Base-by-base conservation (phyloP, 2,888 invertebrate genomes). In the Protula sp. region DNA sequence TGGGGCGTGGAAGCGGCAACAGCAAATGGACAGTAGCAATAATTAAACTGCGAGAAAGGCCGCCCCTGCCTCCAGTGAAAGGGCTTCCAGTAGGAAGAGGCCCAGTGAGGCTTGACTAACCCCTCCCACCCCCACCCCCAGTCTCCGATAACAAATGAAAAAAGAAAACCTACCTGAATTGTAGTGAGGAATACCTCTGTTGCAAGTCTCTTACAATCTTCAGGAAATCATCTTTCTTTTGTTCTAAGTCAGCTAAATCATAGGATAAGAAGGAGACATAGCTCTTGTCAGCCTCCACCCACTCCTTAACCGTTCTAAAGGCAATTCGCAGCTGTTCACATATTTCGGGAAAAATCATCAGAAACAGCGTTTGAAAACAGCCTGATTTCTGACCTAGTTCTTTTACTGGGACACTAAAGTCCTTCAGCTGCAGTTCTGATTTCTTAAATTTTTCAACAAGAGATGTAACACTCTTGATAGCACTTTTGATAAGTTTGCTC, bases 231-330 rank as follows among this genome's bases (percentile, higher is more conserved):
- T 72, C 72, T 52, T 66, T 71, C 28, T 67, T 66, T 3, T 61
- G 62, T 51, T 76, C 74, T 28, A 73, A 59, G 55, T 74, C 73
- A 3, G 60, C 62, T 26, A 74, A 66, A 56, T 76, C 75, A 60
- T 73, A 73, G 55, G 70, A 68, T 30, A 76, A 59, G 62, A 70
- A 75, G 3, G 70, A 56, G 9, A 70, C 64, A 59, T 74, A 76
- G 58, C 72, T 72, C 60, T 72, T 72, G 60, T 76, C 76, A 1
- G 73, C 67, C 58, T 73, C 67, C 27, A 76, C 56, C 74, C 75
- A 75, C 47, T 68, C 64, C 29, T 62, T 64, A 65, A 74, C 69
- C 3, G 73, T 66, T n/a, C 68, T 62, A 55, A 73, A 62, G 19
- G 70, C 73, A 24, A 69, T 70, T 22, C 72, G 60, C 26, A 74